Evolutionary conservation across 2,888 invertebrate genomes (phyloP), one percentile per base, ranked within the genome.

Genomic region (Ernsta delagoae): DNA sequence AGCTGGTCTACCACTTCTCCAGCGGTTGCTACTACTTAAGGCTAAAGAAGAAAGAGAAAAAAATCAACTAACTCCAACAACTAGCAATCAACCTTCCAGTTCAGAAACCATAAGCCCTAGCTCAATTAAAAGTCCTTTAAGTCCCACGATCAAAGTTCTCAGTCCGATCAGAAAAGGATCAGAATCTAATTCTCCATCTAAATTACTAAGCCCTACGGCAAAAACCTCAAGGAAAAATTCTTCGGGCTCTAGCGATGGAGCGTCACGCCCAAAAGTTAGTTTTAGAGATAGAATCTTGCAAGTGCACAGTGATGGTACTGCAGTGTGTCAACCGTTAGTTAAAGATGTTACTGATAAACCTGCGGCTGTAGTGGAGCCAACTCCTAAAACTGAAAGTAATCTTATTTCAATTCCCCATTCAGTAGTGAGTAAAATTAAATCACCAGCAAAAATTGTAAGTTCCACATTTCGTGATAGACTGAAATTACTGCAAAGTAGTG

Each of bases 1-100:
- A 60, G 95, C 95, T 73, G 96, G 96, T 62, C 92, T 97, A 64
- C 96, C 97, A 5, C 93, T 97, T 4, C 86, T 96, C 34, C 97
- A 97, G 85, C 94, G 97, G 74, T 93, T 97, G 71, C 92, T 97
- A 34, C 89, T 97, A 73, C 91, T 97, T 59, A 97, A 97, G 91
- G 95, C 96, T 41, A 96, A 96, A 87, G 96, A 96, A 85, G 97
- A 97, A 75, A 90, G 92, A 72, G 94, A 95, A 60, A 86, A 92
- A 68, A 92, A 90, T 75, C 91, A 91, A 75, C 76, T 93, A 1
- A 92, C 92, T 4, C 90, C 90, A 4, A 82, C 87, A 8, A 84
- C 78, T 24, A 93, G 92, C 72, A 93, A 93, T 68, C 90, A 88
- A 75, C 90, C 90, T n/a, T 94, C 94, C 9, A 93, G 93, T 69